phyloP scores from a whole-genome alignment of 2,888 invertebrate species.

The Cephus rjabovi region DNA sequence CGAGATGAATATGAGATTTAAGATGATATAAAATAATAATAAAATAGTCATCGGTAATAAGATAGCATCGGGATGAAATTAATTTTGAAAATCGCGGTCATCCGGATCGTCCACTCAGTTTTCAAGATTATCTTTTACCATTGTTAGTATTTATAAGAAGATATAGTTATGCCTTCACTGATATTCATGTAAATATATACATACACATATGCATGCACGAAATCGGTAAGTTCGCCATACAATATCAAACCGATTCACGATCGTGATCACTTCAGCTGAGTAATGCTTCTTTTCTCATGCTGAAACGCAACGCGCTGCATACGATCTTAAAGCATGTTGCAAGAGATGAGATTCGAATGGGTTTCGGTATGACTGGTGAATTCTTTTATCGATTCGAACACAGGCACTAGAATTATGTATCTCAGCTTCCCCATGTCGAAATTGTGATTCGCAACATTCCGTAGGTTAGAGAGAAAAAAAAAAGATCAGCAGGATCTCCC shows the following conservation, averaged over 20 bases:
- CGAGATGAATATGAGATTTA: not conserved
- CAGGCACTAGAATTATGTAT: not conserved
- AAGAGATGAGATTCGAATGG: not conserved
- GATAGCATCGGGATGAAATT: not conserved
- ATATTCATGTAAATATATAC: not conserved
- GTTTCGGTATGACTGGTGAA: not conserved
- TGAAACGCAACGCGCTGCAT: not conserved
- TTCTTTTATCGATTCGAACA: not conserved
- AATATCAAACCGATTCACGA: not conserved
- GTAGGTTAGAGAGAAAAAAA: not conserved
- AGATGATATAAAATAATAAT: not conserved
- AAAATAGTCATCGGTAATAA: not conserved
- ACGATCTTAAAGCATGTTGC: not conserved
- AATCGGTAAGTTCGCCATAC: not conserved
- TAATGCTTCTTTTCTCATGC: not conserved
- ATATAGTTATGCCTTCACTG: not conserved
- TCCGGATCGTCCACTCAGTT: not conserved
- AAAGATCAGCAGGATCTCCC: not conserved
- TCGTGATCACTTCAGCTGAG: not conserved
- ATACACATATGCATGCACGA: not conserved
- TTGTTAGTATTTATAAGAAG: not conserved
- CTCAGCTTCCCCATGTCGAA: not conserved
- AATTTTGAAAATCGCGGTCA: not conserved
- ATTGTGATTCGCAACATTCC: not conserved
- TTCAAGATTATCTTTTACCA: not conserved